Evolutionary conservation across 1,140 invertebrate species (phyloP).

Genomic region (Wasmannia auropunctata): DNA sequence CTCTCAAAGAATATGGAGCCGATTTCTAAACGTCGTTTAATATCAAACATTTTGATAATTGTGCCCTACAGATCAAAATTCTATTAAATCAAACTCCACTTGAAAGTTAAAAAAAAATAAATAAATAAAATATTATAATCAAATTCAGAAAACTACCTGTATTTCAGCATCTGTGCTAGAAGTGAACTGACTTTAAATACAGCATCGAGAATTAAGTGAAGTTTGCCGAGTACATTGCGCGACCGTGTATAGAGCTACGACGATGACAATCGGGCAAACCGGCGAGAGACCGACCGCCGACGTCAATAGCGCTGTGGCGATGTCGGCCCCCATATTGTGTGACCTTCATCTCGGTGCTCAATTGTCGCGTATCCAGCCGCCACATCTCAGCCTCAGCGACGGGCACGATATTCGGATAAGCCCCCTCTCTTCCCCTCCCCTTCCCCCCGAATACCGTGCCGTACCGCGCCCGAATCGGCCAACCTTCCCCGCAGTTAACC

Average conservation of each 20-base stretch:
- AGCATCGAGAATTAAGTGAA: neutral
- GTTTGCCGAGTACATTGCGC: neutral
- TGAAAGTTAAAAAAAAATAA: neutral
- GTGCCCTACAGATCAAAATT: neutral
- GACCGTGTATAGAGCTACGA: neutral
- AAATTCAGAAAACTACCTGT: neutral
- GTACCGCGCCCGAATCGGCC: neutral
- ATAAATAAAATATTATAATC: neutral
- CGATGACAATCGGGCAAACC: conserved; percentile 37
- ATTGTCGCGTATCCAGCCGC: conserved; percentile 50
- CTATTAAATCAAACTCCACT: neutral
- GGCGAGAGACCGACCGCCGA: neutral
- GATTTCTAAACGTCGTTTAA: neutral
- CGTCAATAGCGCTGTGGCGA: conserved; percentile 50
- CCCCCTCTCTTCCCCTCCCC: too few species aligned
- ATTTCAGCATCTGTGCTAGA: neutral
- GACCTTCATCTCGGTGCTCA: conserved; percentile 56
- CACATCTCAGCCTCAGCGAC: conserved; percentile 43
- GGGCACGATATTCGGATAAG: conserved; percentile 34
- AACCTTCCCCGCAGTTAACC: conserved; percentile 12
- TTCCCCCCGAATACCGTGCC: conserved; percentile 31
- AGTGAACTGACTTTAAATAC: neutral
- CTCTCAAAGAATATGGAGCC: neutral
- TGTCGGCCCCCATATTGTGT: conserved; percentile 50
- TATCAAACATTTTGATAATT: neutral